A percentile compares a stretch with the other conserved stretches of the same genome.
These are phyloP conservation scores for Sebastes reedi DNA, from an alignment of 2,797 vertebrate species.

Conservation along the genomic window DNA sequence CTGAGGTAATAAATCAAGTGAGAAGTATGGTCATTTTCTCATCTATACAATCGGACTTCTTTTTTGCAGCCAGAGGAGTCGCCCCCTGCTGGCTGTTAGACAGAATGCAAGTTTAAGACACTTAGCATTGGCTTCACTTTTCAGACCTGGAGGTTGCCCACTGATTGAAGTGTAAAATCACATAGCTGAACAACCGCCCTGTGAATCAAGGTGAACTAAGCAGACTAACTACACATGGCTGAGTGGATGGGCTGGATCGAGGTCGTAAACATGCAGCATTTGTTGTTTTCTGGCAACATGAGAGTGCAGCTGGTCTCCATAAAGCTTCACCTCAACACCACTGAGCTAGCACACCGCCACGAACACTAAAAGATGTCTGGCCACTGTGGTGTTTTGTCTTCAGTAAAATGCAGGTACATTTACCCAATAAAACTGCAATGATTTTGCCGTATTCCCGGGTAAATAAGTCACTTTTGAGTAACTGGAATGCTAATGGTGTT, in stretches of 20 bases:
- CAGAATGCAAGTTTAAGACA: too few relatives aligned
- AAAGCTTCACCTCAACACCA: conserved; percentile 56
- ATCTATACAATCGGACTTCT: too few relatives aligned
- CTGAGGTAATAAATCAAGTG: too few relatives aligned
- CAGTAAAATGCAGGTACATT: conserved; percentile 33
- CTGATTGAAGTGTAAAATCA: neutral
- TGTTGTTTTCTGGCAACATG: conserved; percentile 59
- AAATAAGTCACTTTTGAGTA: conserved; percentile 15
- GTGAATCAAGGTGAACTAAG: conserved; percentile 22
- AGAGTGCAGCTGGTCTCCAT: conserved; percentile 68
- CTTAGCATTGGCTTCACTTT: too few relatives aligned
- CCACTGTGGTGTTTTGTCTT: conserved; percentile 26
- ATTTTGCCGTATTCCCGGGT: conserved; percentile 16
- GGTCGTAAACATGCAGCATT: conserved; percentile 61
- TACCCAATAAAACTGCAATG: conserved; percentile 12
- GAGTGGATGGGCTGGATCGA: conserved; percentile 37
- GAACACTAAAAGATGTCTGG: conserved; percentile 31
- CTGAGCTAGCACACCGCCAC: conserved; percentile 28
- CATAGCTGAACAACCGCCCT: neutral
- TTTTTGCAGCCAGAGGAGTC: too few relatives aligned
- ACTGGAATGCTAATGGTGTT: conserved; percentile 15
- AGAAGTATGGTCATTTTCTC: too few relatives aligned
- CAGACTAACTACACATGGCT: conserved; percentile 23
- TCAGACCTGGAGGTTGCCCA: neutral
- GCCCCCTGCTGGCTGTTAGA: too few relatives aligned